phyloP scores from a whole-genome alignment of 2,797 vertebrate genomes.

The Gambusia yucatana region DNA sequence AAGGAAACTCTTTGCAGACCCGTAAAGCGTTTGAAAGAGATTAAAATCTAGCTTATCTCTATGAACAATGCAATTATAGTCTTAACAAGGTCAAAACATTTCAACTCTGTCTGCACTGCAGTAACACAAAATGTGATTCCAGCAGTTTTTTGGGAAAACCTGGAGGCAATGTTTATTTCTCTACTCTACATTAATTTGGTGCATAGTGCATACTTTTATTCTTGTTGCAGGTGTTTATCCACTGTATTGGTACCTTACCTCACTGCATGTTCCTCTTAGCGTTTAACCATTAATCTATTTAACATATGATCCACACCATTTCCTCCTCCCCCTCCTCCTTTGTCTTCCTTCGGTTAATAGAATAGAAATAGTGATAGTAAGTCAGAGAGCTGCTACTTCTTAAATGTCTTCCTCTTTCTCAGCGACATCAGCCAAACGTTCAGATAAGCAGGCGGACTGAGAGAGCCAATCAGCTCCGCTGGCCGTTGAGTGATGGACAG shows the following conservation, averaged over 20 bases:
- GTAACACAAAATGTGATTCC: slow-evolving; percentile 23
- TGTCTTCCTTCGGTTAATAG: slow-evolving; percentile 61
- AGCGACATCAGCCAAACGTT: slow-evolving; percentile 57
- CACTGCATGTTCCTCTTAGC: slow-evolving; percentile 19
- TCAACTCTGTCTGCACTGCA: slow-evolving; percentile 20
- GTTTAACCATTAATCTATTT: slow-evolving; percentile 44
- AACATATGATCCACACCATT: slow-evolving; percentile 53
- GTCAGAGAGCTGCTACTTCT: slow-evolving; percentile 60
- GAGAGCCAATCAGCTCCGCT: slow-evolving; percentile 81
- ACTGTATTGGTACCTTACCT: slow-evolving; percentile 1
- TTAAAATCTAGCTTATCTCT: slow-evolving; percentile 39
- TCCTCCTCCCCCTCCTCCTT: slow-evolving; percentile 8
- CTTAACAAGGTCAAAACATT: slow-evolving; percentile 6
- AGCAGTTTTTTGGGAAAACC: slow-evolving; percentile 18
- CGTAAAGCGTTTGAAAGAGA: slow-evolving; percentile 53
- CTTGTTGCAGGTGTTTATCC: neutral
- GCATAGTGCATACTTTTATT: slow-evolving; percentile 25
- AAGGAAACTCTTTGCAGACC: slow-evolving; percentile 66
- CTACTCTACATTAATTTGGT: slow-evolving; percentile 14
- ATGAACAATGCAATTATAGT: slow-evolving; percentile 43
- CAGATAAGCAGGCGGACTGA: slow-evolving; percentile 67
- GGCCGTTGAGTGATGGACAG: slow-evolving; percentile 90
- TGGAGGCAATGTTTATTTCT: slow-evolving; percentile 14
- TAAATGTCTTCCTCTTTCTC: slow-evolving; percentile 54
- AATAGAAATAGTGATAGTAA: slow-evolving; percentile 68